Conservation (phyloP, 2,888 invertebrate genomes). For the Cremastinae sp. region DNA sequence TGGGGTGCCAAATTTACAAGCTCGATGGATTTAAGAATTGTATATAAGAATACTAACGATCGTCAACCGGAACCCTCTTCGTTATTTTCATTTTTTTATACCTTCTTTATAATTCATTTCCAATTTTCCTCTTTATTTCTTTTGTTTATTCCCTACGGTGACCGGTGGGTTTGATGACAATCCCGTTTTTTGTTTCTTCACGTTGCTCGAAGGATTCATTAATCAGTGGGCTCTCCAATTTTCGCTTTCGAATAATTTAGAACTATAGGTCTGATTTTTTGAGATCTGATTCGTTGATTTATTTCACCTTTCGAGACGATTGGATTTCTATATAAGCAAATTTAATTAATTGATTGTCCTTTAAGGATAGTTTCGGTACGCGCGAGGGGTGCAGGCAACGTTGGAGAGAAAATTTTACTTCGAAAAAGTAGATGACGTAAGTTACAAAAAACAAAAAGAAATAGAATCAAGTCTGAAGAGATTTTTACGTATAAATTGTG, state of each 20-base stretch:
- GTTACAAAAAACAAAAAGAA: neutral
- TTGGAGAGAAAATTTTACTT: neutral
- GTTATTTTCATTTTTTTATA: slow-evolving; percentile 10
- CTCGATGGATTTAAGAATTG: slow-evolving; percentile 62
- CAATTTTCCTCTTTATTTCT: slow-evolving; percentile 8
- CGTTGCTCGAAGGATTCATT: slow-evolving; percentile 30
- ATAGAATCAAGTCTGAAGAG: neutral
- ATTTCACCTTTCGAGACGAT: slow-evolving; percentile 33
- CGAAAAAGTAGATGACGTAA: neutral
- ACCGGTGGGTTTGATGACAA: slow-evolving; percentile 50
- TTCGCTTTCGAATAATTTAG: slow-evolving; percentile 21
- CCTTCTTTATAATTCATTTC: neutral
- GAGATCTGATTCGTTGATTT: slow-evolving; percentile 27
- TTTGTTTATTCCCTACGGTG: slow-evolving; percentile 19
- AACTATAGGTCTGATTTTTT: slow-evolving; percentile 31
- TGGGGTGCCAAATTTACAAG: slow-evolving; percentile 62
- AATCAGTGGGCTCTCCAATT: slow-evolving; percentile 2
- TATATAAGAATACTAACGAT: slow-evolving; percentile 59
- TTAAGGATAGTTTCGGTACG: slow-evolving; percentile 54
- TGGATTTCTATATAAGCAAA: slow-evolving; percentile 50
- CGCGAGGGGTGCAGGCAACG: slow-evolving; percentile 29
- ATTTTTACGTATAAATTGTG: too few species aligned
- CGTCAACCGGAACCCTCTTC: slow-evolving; percentile 57
- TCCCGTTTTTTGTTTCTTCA: slow-evolving; percentile 31
- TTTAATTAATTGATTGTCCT: slow-evolving; percentile 57